Percentiles rank a stretch among this genome's conserved stretches.
Conservation (phyloP, 2,888 invertebrate genomes). For the Xestia xanthographa region DNA sequence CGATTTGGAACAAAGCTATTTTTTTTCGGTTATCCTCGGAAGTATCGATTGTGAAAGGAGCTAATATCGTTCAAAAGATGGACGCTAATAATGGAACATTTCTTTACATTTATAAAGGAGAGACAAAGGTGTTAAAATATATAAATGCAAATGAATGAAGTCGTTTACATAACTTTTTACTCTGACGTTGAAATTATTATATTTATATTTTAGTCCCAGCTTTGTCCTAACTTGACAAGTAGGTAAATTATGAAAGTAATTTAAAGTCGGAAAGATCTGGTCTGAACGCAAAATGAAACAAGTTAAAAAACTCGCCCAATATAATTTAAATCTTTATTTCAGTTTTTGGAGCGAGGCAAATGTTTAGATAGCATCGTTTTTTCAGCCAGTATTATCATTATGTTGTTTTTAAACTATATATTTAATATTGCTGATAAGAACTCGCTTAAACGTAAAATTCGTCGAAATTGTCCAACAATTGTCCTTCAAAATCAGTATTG, state of each 20-base stretch:
- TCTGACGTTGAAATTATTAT: conserved; percentile 18
- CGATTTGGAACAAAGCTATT: conserved; percentile 8
- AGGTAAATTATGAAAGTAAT: conserved; percentile 64
- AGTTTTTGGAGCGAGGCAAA: conserved; percentile 48
- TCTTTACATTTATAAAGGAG: background rate
- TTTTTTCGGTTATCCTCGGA: background rate
- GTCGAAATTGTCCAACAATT: too few relatives aligned
- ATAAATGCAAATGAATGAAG: conserved; percentile 33
- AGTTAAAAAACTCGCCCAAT: conserved; percentile 55
- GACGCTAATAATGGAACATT: background rate
- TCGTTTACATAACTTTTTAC: conserved; percentile 47
- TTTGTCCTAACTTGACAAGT: conserved; percentile 59
- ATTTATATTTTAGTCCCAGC: conserved; percentile 39
- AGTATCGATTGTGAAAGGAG: background rate
- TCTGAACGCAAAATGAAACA: conserved; percentile 57
- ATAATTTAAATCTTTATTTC: conserved; percentile 59
- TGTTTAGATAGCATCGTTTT: conserved; percentile 44
- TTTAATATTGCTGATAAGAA: conserved; percentile 10
- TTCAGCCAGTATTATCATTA: conserved; percentile 50
- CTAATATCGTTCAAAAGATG: background rate
- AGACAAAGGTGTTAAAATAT: conserved; percentile 31
- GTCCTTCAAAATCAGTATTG: conserved; percentile 25
- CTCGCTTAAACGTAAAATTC: conserved; percentile 1
- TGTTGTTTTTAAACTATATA: conserved; percentile 36
- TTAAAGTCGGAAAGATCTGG: conserved; percentile 54